phyloP scores from a whole-genome alignment of 2,797 vertebrate genomes.

The Syndactyla subalaris region DNA sequence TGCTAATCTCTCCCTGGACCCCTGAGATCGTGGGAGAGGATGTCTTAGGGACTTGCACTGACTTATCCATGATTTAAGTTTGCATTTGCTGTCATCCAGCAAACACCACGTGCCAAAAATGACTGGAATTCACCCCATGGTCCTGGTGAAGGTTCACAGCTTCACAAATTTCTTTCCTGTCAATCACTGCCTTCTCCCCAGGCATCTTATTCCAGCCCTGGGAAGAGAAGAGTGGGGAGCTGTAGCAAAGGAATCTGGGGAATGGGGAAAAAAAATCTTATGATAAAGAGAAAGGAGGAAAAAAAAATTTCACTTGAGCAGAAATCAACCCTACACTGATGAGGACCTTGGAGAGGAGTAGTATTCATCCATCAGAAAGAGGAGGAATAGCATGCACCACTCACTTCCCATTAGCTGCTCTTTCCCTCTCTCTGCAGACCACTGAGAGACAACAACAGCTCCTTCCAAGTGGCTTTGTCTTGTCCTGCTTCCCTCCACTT shows the following conservation, averaged over 20 bases:
- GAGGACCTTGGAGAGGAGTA: neutral
- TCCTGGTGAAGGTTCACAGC: neutral
- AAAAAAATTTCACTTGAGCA: neutral
- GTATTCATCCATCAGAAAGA: neutral
- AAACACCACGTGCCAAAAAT: neutral
- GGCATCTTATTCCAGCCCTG: neutral
- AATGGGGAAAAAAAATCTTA: neutral
- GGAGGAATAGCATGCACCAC: neutral
- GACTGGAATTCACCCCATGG: slow-evolving; percentile 16
- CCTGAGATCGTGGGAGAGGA: neutral
- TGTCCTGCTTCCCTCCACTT: neutral
- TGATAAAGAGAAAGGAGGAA: neutral
- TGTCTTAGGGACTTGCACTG: neutral
- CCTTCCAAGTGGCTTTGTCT: neutral
- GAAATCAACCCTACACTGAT: neutral
- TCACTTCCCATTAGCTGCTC: neutral
- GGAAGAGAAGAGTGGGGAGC: neutral
- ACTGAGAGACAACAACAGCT: neutral
- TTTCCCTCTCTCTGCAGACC: neutral
- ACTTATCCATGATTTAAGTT: slow-evolving; percentile 26
- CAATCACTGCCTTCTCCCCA: neutral
- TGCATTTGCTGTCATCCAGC: slow-evolving; percentile 23
- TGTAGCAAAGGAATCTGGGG: neutral
- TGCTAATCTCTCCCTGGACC: neutral
- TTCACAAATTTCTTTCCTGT: neutral